Percentiles rank a stretch among this genome's conserved stretches.
Evolutionary conservation across 2,888 invertebrate genomes (phyloP).

Genomic region (Cephus runcator): DNA sequence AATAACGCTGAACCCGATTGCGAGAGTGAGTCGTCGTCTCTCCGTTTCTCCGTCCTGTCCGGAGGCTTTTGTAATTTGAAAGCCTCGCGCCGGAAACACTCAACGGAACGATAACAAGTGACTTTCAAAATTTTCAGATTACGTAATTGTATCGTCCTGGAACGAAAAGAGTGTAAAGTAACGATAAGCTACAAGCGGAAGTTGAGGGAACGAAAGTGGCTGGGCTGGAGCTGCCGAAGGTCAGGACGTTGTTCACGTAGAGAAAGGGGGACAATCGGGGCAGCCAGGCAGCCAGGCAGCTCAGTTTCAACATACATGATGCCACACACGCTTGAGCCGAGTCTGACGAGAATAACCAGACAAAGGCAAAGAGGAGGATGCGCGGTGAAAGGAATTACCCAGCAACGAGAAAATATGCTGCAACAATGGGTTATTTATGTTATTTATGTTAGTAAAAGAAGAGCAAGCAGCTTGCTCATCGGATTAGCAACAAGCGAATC

Average conservation of each 20-base stretch:
- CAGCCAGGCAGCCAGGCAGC: background rate
- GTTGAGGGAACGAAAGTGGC: background rate
- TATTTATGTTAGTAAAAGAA: too few relatives aligned
- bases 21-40: background rate
- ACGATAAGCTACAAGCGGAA: background rate
- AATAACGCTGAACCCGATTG: background rate
- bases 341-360: conserved; percentile 3
- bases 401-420: background rate
- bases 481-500: too few relatives aligned
- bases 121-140: background rate
- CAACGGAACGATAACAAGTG: background rate
- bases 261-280: background rate
- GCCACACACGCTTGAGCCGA: background rate
- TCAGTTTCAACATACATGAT: background rate
- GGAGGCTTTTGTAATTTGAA: background rate
- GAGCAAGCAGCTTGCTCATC: too few relatives aligned
- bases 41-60: background rate
- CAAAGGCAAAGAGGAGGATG: conserved; percentile 1
- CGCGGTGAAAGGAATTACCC: conserved; percentile 4
- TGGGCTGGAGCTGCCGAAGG: too few relatives aligned
- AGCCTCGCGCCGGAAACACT: background rate
- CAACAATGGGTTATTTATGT: conserved; percentile 3
- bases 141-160: background rate
- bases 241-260: background rate
- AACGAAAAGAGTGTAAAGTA: background rate